Evolutionary conservation across 2,113 vertebrate genomes (phyloP), one percentile per base, ranked within the genome.

Genomic region (Hystrix cristata): DNA sequence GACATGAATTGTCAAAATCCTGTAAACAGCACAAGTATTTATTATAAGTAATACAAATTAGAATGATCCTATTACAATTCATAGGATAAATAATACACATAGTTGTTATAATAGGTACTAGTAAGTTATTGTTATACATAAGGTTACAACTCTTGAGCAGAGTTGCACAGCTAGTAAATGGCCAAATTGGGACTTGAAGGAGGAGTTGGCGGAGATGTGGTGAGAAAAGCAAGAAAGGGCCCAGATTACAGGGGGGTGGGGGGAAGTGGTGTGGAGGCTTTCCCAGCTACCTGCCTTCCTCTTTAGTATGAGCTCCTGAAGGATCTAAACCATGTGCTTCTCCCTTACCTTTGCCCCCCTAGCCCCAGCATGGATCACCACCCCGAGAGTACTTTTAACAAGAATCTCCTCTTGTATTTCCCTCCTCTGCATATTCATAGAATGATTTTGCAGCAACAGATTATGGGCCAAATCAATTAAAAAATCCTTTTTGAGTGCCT

Each of bases 1-100:
- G 62, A 62, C 93, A 74, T 88, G 83, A 84, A 91, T 95, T 62
- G 76, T 65, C 48, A 65, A 91, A 95, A 71, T 87, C 43, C 83
- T 87, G 8, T 59, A 65, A 96, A 55, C 3, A 89, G 23, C 76
- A 27, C 27, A 96, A 90, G 15, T 81, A 57, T 78, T 85, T 88
- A 51, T 80, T 84, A 76, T 71, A 86, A 38, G 89, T 59, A 94
- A 89, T 89, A 9, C 46, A 79, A 91, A 94, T 79, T 86, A 92
- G 38, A 84, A 88, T 67, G 15, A 43, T 80, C 25, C n/a, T 91
- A 19, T 89, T 57, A 27, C 85, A 48, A 92, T 80, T 80, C 89
- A 92, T 43, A 46, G 60, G 15, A 59, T 71, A 96, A 88, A 82
- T 90, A 90, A 74, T 27, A 67, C 7, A 34, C 16, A 83, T 46